phyloP scores from a whole-genome alignment of 2,888 invertebrate genomes.

The Lamellibrachia columna region DNA sequence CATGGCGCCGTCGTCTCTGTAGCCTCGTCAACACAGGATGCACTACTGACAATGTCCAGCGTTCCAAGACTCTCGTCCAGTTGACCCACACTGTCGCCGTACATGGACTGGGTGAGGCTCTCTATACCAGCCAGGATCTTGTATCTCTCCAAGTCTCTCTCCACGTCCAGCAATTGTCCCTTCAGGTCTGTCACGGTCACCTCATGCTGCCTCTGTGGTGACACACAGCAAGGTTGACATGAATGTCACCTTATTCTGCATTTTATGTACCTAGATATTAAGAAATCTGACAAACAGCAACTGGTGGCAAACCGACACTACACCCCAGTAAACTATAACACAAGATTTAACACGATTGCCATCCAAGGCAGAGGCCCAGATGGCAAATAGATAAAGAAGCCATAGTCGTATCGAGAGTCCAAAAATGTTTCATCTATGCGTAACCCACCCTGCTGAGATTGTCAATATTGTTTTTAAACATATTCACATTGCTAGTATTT shows the following conservation, averaged over 20 bases:
- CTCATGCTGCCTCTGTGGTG: constrained; percentile 35
- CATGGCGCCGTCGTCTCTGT: constrained; percentile 25
- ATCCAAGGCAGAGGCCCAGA: no score
- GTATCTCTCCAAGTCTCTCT: constrained; percentile 72
- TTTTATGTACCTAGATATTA: background rate
- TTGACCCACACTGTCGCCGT: background rate
- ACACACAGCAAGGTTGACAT: background rate
- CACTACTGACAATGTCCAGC: background rate
- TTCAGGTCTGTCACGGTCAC: constrained; percentile 39
- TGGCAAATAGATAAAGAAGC: no score
- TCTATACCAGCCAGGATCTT: constrained; percentile 72
- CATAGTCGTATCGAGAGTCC: no score
- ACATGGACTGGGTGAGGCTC: constrained; percentile 66
- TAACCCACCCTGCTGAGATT: no score
- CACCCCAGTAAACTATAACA: no score
- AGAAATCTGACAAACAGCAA: no score
- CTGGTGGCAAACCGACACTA: no score
- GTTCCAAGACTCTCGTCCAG: background rate
- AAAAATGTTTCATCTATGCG: no score
- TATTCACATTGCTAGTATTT: no score
- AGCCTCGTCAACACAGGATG: constrained; percentile 23
- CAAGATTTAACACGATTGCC: no score
- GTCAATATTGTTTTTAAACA: no score
- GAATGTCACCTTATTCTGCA: background rate
- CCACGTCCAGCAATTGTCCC: constrained; percentile 65